Percentiles rank a stretch among this genome's conserved stretches.
Evolutionary conservation across 2,113 vertebrate species (phyloP).

Genomic region (Hucho hucho): DNA sequence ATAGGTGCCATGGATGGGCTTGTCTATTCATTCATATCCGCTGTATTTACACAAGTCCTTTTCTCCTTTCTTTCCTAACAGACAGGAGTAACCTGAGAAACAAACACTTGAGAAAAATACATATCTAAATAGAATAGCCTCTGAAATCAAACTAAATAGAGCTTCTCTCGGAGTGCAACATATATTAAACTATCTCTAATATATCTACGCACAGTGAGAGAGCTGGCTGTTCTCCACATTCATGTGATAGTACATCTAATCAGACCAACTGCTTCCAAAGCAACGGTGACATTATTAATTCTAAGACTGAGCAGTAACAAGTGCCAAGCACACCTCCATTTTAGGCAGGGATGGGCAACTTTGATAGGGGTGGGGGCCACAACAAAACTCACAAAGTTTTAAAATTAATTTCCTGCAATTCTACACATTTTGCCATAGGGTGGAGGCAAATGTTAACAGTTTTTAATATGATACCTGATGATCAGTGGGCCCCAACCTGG

Average conservation of each 20-base stretch:
- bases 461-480: too few species aligned
- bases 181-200: constrained; percentile 25
- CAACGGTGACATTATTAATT: constrained; percentile 32
- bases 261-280: constrained; percentile 32
- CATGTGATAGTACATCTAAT: too few species aligned
- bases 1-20: not conserved
- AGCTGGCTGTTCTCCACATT: not conserved
- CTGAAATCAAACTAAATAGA: constrained; percentile 35
- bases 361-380: too few species aligned
- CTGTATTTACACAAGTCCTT: constrained; percentile 1
- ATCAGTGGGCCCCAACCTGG: too few species aligned
- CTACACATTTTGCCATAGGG: too few species aligned
- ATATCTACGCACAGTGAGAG: not conserved
- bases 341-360: not conserved
- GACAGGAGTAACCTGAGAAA: constrained; percentile 46
- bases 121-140: constrained; percentile 30
- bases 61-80: constrained; percentile 15
- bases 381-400: too few species aligned
- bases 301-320: constrained; percentile 44
- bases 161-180: constrained; percentile 47
- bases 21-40: not conserved
- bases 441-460: too few species aligned
- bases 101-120: constrained; percentile 10
- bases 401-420: too few species aligned
- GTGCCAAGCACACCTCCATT: constrained; percentile 49